Evolutionary conservation across 2,113 vertebrate species (phyloP), one percentile per base, ranked within the genome.

Genomic region (Rhynchomys soricoides): DNA sequence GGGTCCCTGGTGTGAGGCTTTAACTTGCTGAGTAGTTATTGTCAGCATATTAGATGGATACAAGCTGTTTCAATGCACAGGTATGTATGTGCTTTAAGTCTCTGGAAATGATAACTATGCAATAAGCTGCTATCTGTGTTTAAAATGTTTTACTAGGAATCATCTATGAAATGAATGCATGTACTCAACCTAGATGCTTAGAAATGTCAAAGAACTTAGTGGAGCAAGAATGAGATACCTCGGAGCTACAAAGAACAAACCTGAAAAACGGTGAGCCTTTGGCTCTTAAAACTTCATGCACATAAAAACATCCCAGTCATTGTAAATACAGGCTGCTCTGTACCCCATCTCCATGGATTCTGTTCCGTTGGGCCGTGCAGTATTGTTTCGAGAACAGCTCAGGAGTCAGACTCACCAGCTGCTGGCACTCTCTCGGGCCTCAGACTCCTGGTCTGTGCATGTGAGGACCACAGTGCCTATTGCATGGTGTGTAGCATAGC

Each of bases 181-280:
- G 71, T 70, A 86, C 37, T 91, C 73, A 95, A 74, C 40, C 62
- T 71, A n/a, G 52, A 57, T 66, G 24, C 15, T 50, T 34, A 57
- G 77, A 71, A 34, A 81, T 68, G n/a, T 68, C 85, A 89, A 96
- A 68, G 19, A 48, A 57, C 7, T 74, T 71, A 86, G 64, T 57
- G 88, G 50, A 90, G 12, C 24, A 85, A 95, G 93, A 74, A 66
- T 70, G 45, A 93, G 79, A 62, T 89, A n/a, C 26, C 43, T 59
- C 26, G 79, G 48, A 89, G 45, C 50, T 89, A 89, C 55, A 94
- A 75, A 79, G 45, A 95, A 75, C 34, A 91, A 86, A 94, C 82
- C 40, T n/a, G 40, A 94, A 59, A 94, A 57, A 62, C 48, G 52
- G 52, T 45, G 85, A 93, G 71, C 0, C 21, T 70, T 85, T 37